These are phyloP conservation scores for Argyrosomus japonicus DNA, from an alignment of 2,113 vertebrate species.

Conservation along the genomic window DNA sequence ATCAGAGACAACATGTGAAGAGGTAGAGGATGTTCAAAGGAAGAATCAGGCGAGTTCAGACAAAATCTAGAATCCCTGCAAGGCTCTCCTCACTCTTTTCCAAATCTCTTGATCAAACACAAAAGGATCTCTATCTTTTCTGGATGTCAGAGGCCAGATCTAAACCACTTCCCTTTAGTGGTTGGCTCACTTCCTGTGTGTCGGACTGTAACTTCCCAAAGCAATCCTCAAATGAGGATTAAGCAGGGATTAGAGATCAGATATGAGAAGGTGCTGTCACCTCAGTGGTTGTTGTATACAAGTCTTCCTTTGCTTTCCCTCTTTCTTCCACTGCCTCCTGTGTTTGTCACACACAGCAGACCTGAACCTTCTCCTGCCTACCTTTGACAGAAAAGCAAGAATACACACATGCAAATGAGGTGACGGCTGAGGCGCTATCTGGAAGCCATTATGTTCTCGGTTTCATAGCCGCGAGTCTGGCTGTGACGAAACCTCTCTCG, in stretches of 20 bases:
- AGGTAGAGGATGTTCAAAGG: not conserved
- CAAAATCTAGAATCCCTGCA: constrained; percentile 32
- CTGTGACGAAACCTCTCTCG: constrained; percentile 32
- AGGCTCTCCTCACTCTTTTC: constrained; percentile 10
- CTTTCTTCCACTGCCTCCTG: not conserved
- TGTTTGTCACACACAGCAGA: constrained; percentile 22
- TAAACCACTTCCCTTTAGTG: constrained; percentile 48
- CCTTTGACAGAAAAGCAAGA: constrained; percentile 12
- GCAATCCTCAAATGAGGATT: constrained; percentile 61
- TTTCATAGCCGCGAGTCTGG: constrained; percentile 19
- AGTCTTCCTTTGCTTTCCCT: not conserved
- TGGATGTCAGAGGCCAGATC: constrained; percentile 53
- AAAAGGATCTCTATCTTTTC: constrained; percentile 47
- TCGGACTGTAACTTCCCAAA: constrained; percentile 42
- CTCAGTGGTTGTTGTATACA: constrained; percentile 14
- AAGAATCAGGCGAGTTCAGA: constrained; percentile 20
- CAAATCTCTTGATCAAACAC: constrained; percentile 60
- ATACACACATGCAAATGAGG: constrained; percentile 57
- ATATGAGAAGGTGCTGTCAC: constrained; percentile 51
- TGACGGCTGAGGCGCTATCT: constrained; percentile 13
- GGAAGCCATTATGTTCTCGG: constrained; percentile 33
- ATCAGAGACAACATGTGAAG: constrained; percentile 11
- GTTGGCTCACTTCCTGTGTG: constrained; percentile 51
- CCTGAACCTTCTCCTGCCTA: constrained; percentile 21
- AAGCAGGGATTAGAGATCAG: constrained; percentile 64